Percentiles rank a stretch among this genome's conserved stretches.
Evolutionary conservation across 1,140 invertebrate species (phyloP).

Genomic region (Anoplolepis gracilipes): DNA sequence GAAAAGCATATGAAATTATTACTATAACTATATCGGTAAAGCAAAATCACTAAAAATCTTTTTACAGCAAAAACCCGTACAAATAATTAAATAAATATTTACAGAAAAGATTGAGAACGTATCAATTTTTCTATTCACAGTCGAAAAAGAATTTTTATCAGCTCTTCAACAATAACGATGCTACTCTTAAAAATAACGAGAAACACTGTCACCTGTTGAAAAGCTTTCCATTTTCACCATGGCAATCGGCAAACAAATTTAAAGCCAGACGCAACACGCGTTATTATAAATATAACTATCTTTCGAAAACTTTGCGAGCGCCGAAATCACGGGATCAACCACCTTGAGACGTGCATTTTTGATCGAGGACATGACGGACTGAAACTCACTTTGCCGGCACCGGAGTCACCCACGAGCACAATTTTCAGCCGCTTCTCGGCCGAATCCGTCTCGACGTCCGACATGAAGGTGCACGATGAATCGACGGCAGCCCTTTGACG

Average conservation of each 20-base stretch:
- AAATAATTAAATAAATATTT: not conserved
- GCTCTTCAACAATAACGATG: not conserved
- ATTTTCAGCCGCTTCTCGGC: constrained; percentile 91
- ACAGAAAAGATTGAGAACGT: not conserved
- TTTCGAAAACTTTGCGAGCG: not conserved
- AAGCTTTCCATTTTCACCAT: constrained; percentile 21
- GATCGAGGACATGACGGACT: not conserved
- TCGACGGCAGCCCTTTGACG: not conserved
- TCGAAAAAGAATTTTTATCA: not conserved
- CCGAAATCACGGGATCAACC: constrained; percentile 43
- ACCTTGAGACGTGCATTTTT: not conserved
- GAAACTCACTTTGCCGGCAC: constrained; percentile 92
- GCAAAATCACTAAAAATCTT: not conserved
- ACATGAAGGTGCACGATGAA: constrained; percentile 83
- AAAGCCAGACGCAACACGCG: not conserved
- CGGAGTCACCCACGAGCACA: constrained; percentile 92
- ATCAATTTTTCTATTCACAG: not conserved
- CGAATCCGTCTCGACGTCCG: constrained; percentile 90
- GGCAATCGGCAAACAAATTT: constrained; percentile 52
- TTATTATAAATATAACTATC: not conserved
- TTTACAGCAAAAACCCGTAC: not conserved
- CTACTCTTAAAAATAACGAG: no score
- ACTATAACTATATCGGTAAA: not conserved
- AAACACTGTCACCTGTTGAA: constrained; percentile 57
- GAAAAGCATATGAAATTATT: not conserved